phyloP scores from a whole-genome alignment of 2,888 invertebrate genomes.

The Cataglyphis albicans region DNA sequence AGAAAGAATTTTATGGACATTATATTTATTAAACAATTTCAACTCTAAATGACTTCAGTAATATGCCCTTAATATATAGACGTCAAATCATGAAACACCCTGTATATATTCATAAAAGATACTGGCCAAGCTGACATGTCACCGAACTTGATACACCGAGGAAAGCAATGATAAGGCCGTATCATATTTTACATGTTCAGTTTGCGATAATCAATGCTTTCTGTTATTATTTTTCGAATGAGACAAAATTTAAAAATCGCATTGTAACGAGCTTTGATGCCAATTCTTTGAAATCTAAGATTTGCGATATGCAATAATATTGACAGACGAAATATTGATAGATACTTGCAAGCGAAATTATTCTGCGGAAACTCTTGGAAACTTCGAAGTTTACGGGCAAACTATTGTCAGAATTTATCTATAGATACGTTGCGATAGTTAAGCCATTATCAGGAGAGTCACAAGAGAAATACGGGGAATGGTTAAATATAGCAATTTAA shows the following conservation, averaged over 20 bases:
- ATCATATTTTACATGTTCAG: background rate
- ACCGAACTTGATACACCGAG: background rate
- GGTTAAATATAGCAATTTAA: background rate
- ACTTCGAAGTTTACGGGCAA: background rate
- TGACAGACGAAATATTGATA: background rate
- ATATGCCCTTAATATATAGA: too few relatives aligned
- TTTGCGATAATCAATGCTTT: background rate
- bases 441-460: background rate
- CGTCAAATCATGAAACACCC: too few relatives aligned
- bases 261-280: background rate
- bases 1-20: too few relatives aligned
- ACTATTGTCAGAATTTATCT: background rate
- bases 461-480: background rate
- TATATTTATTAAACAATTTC: too few relatives aligned
- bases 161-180: background rate
- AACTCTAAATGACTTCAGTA: too few relatives aligned
- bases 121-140: too few relatives aligned
- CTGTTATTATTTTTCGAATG: background rate
- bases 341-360: background rate
- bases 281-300: background rate
- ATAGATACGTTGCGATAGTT: background rate
- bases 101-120: too few relatives aligned
- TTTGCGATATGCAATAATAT: background rate
- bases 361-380: background rate
- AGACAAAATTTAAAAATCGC: background rate